phyloP scores from a whole-genome alignment of 2,113 vertebrate genomes.

The Hippocampus abdominalis region DNA sequence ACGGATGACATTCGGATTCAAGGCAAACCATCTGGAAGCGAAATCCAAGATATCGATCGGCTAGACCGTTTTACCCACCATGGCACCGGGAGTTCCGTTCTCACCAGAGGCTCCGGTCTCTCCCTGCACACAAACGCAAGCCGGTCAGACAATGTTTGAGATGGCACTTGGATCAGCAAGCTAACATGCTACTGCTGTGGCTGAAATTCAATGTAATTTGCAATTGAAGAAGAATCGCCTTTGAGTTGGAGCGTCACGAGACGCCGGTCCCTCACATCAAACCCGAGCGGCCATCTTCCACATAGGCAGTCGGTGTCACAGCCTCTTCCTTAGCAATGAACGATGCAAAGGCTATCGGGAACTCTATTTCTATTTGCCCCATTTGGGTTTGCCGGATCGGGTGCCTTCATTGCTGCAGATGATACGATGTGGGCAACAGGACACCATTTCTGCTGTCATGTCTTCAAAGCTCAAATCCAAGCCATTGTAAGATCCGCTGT shows the following conservation, averaged over 20 bases:
- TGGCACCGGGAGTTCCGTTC: conserved; percentile 93
- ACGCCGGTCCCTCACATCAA: no score
- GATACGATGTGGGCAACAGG: not conserved
- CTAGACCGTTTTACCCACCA: conserved; percentile 70
- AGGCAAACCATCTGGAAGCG: not conserved
- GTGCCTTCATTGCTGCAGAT: not conserved
- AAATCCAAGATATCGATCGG: not conserved
- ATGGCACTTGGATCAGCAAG: not conserved
- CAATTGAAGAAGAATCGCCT: not conserved
- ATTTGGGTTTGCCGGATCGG: not conserved
- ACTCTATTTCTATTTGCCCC: not conserved
- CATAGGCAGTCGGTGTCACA: not conserved
- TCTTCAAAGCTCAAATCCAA: not conserved
- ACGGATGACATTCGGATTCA: not conserved
- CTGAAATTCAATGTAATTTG: not conserved
- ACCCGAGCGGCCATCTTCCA: no score
- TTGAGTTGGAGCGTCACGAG: not conserved
- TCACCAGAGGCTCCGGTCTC: conserved; percentile 88
- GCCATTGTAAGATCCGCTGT: not conserved
- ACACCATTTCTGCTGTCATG: not conserved
- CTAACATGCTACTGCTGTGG: not conserved
- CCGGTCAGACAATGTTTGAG: not conserved
- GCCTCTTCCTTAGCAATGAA: not conserved
- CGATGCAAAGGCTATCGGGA: not conserved
- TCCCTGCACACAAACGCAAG: conserved; percentile 70